Percentiles rank a stretch among this genome's conserved stretches.
phyloP scores from a whole-genome alignment of 1,140 invertebrate genomes.

The Hyles vespertilio region DNA sequence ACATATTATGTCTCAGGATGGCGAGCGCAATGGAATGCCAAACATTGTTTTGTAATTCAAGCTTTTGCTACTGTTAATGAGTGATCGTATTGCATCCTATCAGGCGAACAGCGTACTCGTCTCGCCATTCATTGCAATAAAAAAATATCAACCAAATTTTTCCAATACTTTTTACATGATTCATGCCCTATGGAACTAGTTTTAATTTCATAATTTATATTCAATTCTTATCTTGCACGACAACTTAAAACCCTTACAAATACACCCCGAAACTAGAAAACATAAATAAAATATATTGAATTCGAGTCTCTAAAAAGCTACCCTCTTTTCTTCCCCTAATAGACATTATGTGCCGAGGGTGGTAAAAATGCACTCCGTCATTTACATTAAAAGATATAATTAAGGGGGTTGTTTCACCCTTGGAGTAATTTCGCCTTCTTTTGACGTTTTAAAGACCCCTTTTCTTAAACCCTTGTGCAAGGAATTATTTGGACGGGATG shows the following conservation, averaged over 20 bases:
- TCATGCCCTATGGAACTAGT: too few relatives aligned
- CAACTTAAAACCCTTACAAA: slow-evolving; percentile 1
- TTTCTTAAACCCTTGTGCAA: slow-evolving; percentile 42
- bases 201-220: too few relatives aligned
- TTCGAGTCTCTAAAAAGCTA: background rate
- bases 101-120: too few relatives aligned
- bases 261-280: background rate
- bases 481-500: slow-evolving; percentile 18
- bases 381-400: slow-evolving; percentile 72
- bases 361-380: slow-evolving; percentile 70
- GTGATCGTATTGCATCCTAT: too few relatives aligned
- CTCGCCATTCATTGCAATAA: too few relatives aligned
- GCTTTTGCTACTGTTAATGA: too few relatives aligned
- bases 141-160: too few relatives aligned
- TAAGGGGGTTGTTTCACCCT: slow-evolving; percentile 59
- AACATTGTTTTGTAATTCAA: too few relatives aligned
- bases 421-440: slow-evolving; percentile 65
- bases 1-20: too few relatives aligned
- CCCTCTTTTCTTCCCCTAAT: slow-evolving; percentile 19
- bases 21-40: too few relatives aligned
- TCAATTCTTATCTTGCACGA: too few relatives aligned
- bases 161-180: too few relatives aligned
- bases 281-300: background rate
- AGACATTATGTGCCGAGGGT: slow-evolving; percentile 40
- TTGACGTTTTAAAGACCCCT: slow-evolving; percentile 70